phyloP scores from a whole-genome alignment of 1,140 invertebrate genomes.

The Physella acuta region DNA sequence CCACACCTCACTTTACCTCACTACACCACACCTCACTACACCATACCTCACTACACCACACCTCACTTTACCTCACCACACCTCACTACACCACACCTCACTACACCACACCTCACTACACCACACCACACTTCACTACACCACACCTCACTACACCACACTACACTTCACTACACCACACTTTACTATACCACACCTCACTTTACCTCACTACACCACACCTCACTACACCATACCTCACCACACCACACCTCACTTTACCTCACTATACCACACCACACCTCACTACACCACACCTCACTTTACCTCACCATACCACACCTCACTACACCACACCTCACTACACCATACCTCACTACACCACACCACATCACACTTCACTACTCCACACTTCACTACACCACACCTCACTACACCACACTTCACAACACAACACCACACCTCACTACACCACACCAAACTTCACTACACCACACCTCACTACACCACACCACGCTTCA shows the following conservation, averaged over 20 bases:
- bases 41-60: not conserved
- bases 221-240: not conserved
- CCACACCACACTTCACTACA: constrained; percentile 4
- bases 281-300: not conserved
- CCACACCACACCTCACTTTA: not conserved
- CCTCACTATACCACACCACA: not conserved
- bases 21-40: not conserved
- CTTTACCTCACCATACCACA: constrained; percentile 4
- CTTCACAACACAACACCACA: constrained; percentile 4
- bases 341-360: constrained; percentile 7
- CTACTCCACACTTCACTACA: not conserved
- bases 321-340: constrained; percentile 3
- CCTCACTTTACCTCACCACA: not conserved
- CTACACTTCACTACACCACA: not conserved
- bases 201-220: not conserved
- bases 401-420: not conserved
- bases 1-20: not conserved
- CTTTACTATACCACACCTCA: not conserved
- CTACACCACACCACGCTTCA: too few species aligned
- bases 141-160: constrained; percentile 7
- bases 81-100: not conserved
- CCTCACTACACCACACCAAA: not conserved
- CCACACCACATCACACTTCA: not conserved
- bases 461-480: too few species aligned
- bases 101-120: not conserved